Base-by-base conservation (phyloP, 2,888 invertebrate genomes). In the Eupithecia abbreviata region DNA sequence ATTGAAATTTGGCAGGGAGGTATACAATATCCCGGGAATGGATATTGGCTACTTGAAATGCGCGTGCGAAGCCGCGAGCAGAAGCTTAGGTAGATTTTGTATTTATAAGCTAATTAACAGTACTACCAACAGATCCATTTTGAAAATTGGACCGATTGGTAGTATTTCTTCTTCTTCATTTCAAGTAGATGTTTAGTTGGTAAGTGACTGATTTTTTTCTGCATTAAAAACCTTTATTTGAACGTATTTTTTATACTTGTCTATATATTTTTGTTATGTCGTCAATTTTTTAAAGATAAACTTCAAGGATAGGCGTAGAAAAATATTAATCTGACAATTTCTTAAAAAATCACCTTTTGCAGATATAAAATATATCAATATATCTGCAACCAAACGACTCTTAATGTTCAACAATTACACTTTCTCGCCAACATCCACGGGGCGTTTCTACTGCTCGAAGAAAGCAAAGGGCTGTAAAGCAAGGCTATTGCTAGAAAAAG, bases 401-500 rank as follows among this genome's bases (percentile, higher is more conserved):
- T 75, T 83, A 7, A 76, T 86, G 73, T 69, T 85, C n/a, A 71
- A 81, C 1, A 82, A 85, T 0, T 88, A 80, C 58, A 87, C 88
- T 0, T 89, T 85, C 66, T 83, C 87, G 2, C 70, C 76, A 6
- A 70, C 55, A 76, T 47, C 82, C 76, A 13, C 78, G 71, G n/a
- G 80, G 0, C 78, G 79, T 12, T 87, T 83, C 85, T 87, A 85
- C 55, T 87, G 87, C 58, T 86, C 86, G 0, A 82, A 81, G 67
- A 82, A 78, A 65, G 70, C 65, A n/a, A 78, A 72, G 0, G 84
- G 84, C 0, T 88, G 88, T 69, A 85, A 79, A 74, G 86, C 88
- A 0, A 84, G 76, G 71, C 74, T 82, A 18, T 58, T 73, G 15
- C 62, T 80, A 7, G 67, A 78, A 43, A 45, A 72, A n/a, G 70